Evolutionary conservation across 2,113 vertebrate species (phyloP), one percentile per base, ranked within the genome.

Genomic region (Oenanthe melanoleuca): DNA sequence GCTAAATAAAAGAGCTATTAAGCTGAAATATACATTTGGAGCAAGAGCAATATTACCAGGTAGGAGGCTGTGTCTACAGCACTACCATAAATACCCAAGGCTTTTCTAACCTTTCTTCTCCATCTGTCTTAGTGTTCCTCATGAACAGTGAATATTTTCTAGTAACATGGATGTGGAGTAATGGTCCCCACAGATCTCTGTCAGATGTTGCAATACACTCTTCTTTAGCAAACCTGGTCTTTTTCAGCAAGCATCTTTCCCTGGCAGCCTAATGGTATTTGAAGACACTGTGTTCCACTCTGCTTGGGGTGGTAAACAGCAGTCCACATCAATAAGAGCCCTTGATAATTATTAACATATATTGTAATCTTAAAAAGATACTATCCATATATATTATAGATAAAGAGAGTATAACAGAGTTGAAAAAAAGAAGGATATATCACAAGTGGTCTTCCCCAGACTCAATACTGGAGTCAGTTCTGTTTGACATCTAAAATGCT

Each of bases 41-140:
- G 23, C 3, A 4, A 94, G 59, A 90, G 55, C 79, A 92, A 12
- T 96, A 80, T 72, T 69, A 52, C 28, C 63, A 87, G 80, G 42
- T 69, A 88, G 64, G 64, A 92, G 49, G 44, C 52, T 93, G 18
- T 85, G 71, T 91, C 47, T 77, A 42, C 55, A 88, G 40, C 75
- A 57, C 31, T 55, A 12, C 31, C 55, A 29, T 82, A 89, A 88
- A 80, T 45, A 88, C 14, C 52, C 28, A 14, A 75, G 52, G 79
- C 25, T 93, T 92, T 93, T 86, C 52, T 78, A 86, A 79, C 56
- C 64, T 83, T 90, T 86, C 67, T 84, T 83, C 49, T 90, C 75
- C 72, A 80, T 93, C 79, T 93, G 34, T 89, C 64, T 67, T 24
- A 42, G 14, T 15, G 45, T n/a, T 95, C 53, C 45, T 86, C 52